Conservation (phyloP, 2,797 vertebrate species). For the Knipowitschia caucasica region DNA sequence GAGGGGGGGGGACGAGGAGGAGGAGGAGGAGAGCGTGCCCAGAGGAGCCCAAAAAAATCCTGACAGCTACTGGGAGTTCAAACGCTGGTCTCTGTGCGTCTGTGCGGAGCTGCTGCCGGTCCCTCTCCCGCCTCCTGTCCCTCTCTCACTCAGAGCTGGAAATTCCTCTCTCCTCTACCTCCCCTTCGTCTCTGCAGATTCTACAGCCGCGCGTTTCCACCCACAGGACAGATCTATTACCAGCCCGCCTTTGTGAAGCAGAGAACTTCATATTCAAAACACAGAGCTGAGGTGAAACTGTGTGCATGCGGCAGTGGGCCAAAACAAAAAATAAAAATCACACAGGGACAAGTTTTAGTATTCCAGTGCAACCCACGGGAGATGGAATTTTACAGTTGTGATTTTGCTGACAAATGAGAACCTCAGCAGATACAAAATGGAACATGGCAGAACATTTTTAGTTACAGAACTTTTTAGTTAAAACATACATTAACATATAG, state of each 20-base stretch:
- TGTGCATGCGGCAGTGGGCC: neutral
- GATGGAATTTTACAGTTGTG: no score
- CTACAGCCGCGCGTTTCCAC: slow-evolving; percentile 67
- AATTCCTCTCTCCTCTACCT: slow-evolving; percentile 59
- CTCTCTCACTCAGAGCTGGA: slow-evolving; percentile 20
- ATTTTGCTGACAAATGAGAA: no score
- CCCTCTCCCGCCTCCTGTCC: slow-evolving; percentile 47
- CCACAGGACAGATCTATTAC: slow-evolving; percentile 71
- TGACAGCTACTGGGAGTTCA: slow-evolving; percentile 73
- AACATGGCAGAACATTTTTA: no score
- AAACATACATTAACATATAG: no score
- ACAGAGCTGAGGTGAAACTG: neutral
- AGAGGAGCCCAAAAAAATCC: slow-evolving; percentile 56
- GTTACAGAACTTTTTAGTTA: no score
- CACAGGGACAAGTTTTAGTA: no score
- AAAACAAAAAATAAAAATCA: no score
- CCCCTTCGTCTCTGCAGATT: slow-evolving; percentile 53
- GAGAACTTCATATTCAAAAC: slow-evolving; percentile 32
- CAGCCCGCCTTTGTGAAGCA: slow-evolving; percentile 38
- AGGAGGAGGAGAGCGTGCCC: slow-evolving; percentile 33
- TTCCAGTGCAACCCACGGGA: no score
- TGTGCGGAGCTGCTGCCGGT: slow-evolving; percentile 51
- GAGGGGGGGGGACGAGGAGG: slow-evolving; percentile 33
- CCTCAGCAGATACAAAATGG: no score
- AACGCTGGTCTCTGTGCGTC: slow-evolving; percentile 60